Conservation (phyloP, 2,797 vertebrate genomes). For the Dallia pectoralis region DNA sequence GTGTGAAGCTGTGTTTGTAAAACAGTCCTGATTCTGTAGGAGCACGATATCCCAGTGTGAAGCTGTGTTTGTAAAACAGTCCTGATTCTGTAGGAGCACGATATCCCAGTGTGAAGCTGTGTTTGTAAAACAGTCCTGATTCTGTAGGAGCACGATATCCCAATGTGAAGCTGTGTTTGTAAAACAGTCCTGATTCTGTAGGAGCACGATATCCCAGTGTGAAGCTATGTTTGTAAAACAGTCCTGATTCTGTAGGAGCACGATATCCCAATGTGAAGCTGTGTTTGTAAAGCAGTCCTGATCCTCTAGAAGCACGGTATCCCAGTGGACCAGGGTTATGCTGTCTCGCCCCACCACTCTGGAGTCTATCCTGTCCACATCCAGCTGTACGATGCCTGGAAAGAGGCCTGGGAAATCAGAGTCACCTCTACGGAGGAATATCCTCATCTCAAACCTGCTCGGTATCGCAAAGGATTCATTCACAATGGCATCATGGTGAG, state of each 20-base stretch:
- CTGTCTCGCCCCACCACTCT: constrained; percentile 95
- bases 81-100: too few relatives aligned
- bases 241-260: too few relatives aligned
- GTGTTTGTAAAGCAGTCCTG: constrained; percentile 15
- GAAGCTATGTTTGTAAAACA: too few relatives aligned
- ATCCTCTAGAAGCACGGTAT: constrained; percentile 86
- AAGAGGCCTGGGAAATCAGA: constrained; percentile 89
- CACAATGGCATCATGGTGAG: constrained; percentile 95
- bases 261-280: constrained; percentile 22
- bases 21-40: too few relatives aligned
- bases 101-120: too few relatives aligned
- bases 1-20: too few relatives aligned
- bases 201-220: too few relatives aligned
- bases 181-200: too few relatives aligned
- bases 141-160: too few relatives aligned
- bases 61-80: constrained; percentile 12
- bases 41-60: too few relatives aligned
- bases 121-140: too few relatives aligned
- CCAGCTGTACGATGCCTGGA: constrained; percentile 96
- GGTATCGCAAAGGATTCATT: constrained; percentile 94
- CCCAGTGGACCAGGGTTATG: constrained; percentile 90
- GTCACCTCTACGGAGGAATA: constrained; percentile 98
- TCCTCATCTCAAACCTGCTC: constrained; percentile 94
- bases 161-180: constrained; percentile 22
- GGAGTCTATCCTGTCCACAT: constrained; percentile 95